Conservation (phyloP, 2,797 vertebrate species). For the Poecilia gillii region DNA sequence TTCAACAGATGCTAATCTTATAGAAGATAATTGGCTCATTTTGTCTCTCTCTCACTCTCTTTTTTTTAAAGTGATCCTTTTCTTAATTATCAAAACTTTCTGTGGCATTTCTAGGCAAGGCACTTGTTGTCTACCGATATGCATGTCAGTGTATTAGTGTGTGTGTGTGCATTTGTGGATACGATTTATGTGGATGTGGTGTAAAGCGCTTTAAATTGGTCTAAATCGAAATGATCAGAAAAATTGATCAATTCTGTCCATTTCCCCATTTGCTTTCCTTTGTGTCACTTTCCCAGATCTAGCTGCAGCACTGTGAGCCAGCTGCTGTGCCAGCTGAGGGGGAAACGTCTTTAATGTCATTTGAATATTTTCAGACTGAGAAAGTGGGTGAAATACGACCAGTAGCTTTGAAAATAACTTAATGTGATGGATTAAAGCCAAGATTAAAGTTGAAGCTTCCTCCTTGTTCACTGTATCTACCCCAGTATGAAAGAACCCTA, state of each 20-base stretch:
- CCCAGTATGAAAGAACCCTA: constrained; percentile 44
- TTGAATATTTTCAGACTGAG: constrained; percentile 14
- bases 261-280: neutral
- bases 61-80: neutral
- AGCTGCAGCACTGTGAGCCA: constrained; percentile 42
- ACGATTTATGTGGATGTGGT: neutral
- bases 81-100: neutral
- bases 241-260: neutral
- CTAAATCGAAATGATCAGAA: neutral
- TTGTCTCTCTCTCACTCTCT: neutral
- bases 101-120: neutral
- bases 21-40: constrained; percentile 34
- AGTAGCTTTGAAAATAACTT: neutral
- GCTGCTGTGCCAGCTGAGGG: constrained; percentile 28
- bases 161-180: no score
- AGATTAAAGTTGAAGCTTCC: constrained; percentile 5
- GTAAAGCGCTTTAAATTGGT: neutral
- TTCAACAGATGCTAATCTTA: constrained; percentile 34
- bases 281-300: constrained; percentile 13
- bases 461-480: constrained; percentile 23
- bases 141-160: neutral
- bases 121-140: neutral
- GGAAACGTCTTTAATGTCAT: constrained; percentile 24
- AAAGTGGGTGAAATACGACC: neutral
- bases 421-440: neutral